A percentile compares a stretch with the other conserved stretches of the same genome.
Evolutionary conservation across 2,113 vertebrate genomes (phyloP).

Genomic region (Gambusia holbrooki): DNA sequence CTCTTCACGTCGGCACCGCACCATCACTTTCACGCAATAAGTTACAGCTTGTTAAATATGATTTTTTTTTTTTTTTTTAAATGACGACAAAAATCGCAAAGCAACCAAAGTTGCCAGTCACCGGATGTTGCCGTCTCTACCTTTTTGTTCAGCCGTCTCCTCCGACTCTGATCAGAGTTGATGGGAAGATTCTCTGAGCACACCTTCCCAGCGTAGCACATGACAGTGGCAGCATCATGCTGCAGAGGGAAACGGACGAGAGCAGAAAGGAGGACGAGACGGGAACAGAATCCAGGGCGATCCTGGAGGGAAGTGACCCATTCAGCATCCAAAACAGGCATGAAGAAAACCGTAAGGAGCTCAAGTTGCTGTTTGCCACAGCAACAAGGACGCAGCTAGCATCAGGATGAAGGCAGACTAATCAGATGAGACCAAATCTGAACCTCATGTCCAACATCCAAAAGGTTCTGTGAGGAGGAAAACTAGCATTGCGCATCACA

Average conservation of each 20-base stretch:
- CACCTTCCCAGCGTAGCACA: not conserved
- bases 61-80: not conserved
- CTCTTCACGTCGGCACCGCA: not conserved
- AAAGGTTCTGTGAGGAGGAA: too few relatives aligned
- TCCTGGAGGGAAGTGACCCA: not conserved
- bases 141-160: not conserved
- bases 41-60: not conserved
- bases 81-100: not conserved
- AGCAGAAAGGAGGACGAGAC: not conserved
- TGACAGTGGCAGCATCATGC: not conserved
- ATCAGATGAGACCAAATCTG: not conserved
- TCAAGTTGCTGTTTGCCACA: not conserved
- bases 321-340: not conserved
- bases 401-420: not conserved
- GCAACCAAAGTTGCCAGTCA: not conserved
- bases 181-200: not conserved
- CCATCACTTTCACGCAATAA: not conserved
- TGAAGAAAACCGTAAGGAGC: not conserved
- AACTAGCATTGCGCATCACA: too few relatives aligned
- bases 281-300: not conserved
- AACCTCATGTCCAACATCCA: too few relatives aligned
- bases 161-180: not conserved
- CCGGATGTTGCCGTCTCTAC: too few relatives aligned
- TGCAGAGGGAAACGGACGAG: not conserved
- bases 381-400: not conserved